Evolutionary conservation across 2,888 invertebrate genomes (phyloP).

Genomic region (Cremastinae sp.): DNA sequence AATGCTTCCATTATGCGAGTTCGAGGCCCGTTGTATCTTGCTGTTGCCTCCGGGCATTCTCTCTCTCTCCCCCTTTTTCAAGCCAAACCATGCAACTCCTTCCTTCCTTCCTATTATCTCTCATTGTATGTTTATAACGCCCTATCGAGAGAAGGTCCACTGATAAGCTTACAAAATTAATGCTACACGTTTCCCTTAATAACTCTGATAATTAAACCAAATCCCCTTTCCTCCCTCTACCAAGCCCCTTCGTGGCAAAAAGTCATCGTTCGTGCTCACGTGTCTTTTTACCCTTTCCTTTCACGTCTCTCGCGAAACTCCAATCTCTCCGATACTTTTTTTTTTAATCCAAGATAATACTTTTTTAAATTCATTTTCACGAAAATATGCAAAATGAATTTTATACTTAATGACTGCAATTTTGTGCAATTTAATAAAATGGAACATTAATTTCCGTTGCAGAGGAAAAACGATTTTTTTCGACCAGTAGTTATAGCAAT

Average conservation of each 20-base stretch:
- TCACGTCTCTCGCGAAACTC: too few species aligned
- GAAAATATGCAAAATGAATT: too few species aligned
- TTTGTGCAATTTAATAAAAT: too few species aligned
- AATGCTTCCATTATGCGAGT: conserved; percentile 73
- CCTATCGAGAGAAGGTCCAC: conserved; percentile 40
- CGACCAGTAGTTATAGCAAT: too few species aligned
- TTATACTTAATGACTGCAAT: too few species aligned
- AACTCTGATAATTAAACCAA: conserved; percentile 53
- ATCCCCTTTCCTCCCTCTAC: background rate
- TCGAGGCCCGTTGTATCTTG: conserved; percentile 61
- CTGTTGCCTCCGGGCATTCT: conserved; percentile 40
- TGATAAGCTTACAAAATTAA: conserved; percentile 61
- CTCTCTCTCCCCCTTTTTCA: conserved; percentile 43
- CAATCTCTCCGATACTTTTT: too few species aligned
- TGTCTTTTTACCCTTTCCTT: background rate
- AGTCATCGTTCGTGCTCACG: conserved; percentile 5
- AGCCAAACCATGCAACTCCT: conserved; percentile 26
- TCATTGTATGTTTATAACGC: conserved; percentile 26
- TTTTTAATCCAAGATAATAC: too few species aligned
- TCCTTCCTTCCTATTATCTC: conserved; percentile 32
- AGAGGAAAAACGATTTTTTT: too few species aligned
- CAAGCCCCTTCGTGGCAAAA: conserved; percentile 18
- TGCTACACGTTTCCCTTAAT: conserved; percentile 50
- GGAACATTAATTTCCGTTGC: too few species aligned
- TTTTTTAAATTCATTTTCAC: too few species aligned